Conservation (phyloP, 2,797 vertebrate genomes). For the Tinamus major region DNA sequence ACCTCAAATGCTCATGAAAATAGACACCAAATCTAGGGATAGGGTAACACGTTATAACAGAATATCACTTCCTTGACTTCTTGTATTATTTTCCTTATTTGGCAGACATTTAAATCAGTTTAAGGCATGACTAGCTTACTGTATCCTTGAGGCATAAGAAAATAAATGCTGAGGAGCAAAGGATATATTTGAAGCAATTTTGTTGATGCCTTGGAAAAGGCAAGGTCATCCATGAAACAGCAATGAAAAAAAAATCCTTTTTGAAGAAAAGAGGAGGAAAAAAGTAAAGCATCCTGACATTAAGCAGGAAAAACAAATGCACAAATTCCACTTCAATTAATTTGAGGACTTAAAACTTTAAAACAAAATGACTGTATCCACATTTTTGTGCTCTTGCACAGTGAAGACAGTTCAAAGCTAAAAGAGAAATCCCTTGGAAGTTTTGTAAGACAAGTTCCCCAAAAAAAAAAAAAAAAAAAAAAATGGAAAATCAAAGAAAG, state of each 20-base stretch:
- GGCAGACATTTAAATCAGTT: not conserved
- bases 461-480: too few species aligned
- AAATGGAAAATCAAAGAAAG: too few species aligned
- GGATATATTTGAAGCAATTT: not conserved
- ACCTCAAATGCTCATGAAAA: not conserved
- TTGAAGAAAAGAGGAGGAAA: not conserved
- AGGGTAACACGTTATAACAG: not conserved
- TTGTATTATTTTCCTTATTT: not conserved
- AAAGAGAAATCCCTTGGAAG: conserved; percentile 1
- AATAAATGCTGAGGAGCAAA: not conserved
- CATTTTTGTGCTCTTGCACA: not conserved
- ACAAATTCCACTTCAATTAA: not conserved
- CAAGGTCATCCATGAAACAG: not conserved
- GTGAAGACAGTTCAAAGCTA: conserved; percentile 11
- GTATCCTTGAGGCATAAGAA: not conserved
- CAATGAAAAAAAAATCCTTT: not conserved
- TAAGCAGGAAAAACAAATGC: not conserved
- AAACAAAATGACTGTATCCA: not conserved
- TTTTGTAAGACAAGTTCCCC: not conserved
- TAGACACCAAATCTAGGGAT: not conserved
- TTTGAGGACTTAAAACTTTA: not conserved
- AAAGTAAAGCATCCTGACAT: not conserved
- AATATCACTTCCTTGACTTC: not conserved
- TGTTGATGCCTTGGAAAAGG: not conserved
- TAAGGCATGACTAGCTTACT: conserved; percentile 27